Base-by-base conservation (phyloP, 2,113 vertebrate genomes). In the Periophthalmus modestus region DNA sequence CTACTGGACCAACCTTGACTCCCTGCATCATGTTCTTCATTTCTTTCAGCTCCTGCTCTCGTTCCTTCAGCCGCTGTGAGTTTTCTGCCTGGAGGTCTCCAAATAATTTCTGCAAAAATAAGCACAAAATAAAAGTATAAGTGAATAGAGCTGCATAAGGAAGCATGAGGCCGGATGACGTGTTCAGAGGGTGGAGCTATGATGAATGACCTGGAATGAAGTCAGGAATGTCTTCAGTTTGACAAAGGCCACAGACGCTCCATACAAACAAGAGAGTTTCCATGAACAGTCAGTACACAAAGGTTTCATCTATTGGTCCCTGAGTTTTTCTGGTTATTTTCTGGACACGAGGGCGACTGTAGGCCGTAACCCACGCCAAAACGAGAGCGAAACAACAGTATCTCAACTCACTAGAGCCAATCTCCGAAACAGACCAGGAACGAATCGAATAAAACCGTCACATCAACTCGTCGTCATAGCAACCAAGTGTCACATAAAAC, bases 31-130 rank as follows among this genome's bases (percentile, higher is more conserved):
- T 79, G 77, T 89, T 93, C 85, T 90, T 94, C 92, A 93, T 85
- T 67, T 94, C 92, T 33, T 91, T 93, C 59, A 94, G 85, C 77
- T 94, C 91, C 72, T 84, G 87, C 85, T 93, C 90, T 82, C 94
- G 69, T 15, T 87, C 84, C 62, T 89, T 93, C 55, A 94, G 86
- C 54, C 76, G 88, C 85, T 89, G 89, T 7, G 91, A 85, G 19
- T 82, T 94, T 66, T 85, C 90, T 0, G 81, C 28, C 74, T 93
- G 92, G 59, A 93, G 59, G 9, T 83, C 82, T 0, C 80, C 78
- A 79, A 94, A 65, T 48, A 84, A 66, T 85, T 92, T 93, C 94
- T 94, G 57, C 16, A 55, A 67, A 28, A 71, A 33, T 6, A 28
- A 28, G 2, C 57, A 13, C 16, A 47, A 46, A 0, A 63, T n/a